Evolutionary conservation across 2,888 invertebrate genomes (phyloP).

Genomic region (Allygus modestus): DNA sequence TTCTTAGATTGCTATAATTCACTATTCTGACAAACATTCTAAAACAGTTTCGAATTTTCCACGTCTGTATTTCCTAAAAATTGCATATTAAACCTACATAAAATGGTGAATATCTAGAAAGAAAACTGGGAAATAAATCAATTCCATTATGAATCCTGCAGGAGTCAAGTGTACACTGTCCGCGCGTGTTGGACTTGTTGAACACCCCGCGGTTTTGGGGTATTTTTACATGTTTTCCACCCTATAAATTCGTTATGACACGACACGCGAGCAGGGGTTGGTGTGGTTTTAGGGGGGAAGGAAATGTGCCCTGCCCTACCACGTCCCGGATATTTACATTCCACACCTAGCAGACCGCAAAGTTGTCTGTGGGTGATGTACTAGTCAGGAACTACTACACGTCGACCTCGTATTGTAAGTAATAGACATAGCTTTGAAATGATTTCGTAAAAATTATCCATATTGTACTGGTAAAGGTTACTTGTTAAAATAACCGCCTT

Average conservation of each 20-base stretch:
- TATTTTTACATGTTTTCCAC: conserved; percentile 58
- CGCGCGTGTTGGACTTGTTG: conserved; percentile 45
- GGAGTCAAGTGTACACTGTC: conserved; percentile 6
- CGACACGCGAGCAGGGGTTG: conserved; percentile 43
- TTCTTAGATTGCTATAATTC: no score
- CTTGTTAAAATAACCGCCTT: no score
- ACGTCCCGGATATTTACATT: conserved; percentile 1
- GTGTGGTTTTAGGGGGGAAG: background rate
- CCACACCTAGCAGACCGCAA: conserved; percentile 1
- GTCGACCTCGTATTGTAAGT: no score
- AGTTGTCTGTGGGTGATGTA: background rate
- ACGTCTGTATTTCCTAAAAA: no score
- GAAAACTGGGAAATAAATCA: conserved; percentile 4
- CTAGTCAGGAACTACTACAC: no score
- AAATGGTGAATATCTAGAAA: no score
- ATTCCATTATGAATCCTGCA: background rate
- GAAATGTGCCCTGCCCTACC: background rate
- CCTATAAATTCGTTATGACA: conserved; percentile 47
- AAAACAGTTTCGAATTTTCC: no score
- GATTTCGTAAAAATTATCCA: no score
- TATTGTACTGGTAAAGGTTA: no score
- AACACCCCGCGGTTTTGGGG: conserved; percentile 31
- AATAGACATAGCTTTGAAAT: no score
- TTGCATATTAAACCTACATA: no score
- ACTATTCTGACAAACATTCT: no score